Conservation (phyloP, 2,113 vertebrate genomes). For the Brachirus orientalis region DNA sequence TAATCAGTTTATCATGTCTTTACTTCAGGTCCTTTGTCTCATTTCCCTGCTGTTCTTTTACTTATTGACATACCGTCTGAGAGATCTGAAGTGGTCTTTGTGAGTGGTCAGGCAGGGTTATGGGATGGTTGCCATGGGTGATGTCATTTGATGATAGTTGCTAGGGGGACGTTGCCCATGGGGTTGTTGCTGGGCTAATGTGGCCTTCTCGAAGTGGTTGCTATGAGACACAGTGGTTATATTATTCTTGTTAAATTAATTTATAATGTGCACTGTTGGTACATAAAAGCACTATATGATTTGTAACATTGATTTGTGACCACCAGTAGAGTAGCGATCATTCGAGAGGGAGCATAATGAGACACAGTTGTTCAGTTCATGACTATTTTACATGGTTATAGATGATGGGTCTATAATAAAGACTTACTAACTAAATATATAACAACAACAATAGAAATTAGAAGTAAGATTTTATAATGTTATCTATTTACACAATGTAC, state of each 20-base stretch:
- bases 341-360: neutral
- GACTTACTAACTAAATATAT: no score
- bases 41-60: constrained; percentile 12
- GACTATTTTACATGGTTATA: no score
- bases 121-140: constrained; percentile 60
- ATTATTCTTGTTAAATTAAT: constrained; percentile 14
- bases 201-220: constrained; percentile 18
- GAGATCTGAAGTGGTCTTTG: constrained; percentile 49
- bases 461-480: no score
- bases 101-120: constrained; percentile 41
- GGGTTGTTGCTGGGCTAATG: constrained; percentile 57
- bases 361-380: neutral
- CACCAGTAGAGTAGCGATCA: neutral
- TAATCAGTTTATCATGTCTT: constrained; percentile 3
- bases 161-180: constrained; percentile 48
- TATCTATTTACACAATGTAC: no score
- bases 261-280: neutral
- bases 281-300: neutral
- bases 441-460: no score
- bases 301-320: constrained; percentile 22
- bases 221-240: constrained; percentile 8
- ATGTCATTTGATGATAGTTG: constrained; percentile 52
- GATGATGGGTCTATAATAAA: no score
- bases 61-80: constrained; percentile 11
- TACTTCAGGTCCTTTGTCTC: neutral